Evolutionary conservation across 2,113 vertebrate species (phyloP), one percentile per base, ranked within the genome.

Genomic region (Ellobius talpinus): DNA sequence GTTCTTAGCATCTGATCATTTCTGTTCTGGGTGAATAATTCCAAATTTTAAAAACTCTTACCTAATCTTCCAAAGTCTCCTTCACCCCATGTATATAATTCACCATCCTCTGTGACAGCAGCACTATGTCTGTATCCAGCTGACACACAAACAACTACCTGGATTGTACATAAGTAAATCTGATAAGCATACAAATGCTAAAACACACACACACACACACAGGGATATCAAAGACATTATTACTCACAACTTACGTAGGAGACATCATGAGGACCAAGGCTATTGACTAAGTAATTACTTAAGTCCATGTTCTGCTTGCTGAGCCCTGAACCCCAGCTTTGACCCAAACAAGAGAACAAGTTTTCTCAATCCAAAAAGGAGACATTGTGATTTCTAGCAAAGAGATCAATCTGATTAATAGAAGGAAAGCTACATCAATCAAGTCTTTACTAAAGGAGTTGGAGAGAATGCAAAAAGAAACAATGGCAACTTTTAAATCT

Each of bases 61-160:
- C 99, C 99, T 98, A 99, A 92, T 98, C 99, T 98, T 94, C 99
- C 99, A 1, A 99, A 99, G 96, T 99, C 99, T 98, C 99, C 99
- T 98, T 99, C 99, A 94, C 99, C 99, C 99, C 99, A 99, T 0
- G 99, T 99, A 47, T 99, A 99, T 1, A 99, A 97, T 97, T 99
- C 99, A 82, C 99, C 99, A 97, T 99, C 99, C 96, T 99, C 99
- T 42, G 99, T 99, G 72, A 99, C 99, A 92, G 99, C 99, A 84
- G 99, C 99, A 7, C 99, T 99, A 26, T 99, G 99, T 90, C 99
- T 98, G 92, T 99, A 99, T 70, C 99, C 99, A 90, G 99, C 99
- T 0, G 99, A 99, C 6, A 99, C 99, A 95, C 99, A 99, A 3
- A 99, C 99, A 91, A 99, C 99, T 8, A 99, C 99, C 99, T 99